Percentiles rank a stretch among this genome's conserved stretches.
These are phyloP conservation scores for Periparus ater DNA, from an alignment of 2,797 vertebrate species.

Conservation along the genomic window DNA sequence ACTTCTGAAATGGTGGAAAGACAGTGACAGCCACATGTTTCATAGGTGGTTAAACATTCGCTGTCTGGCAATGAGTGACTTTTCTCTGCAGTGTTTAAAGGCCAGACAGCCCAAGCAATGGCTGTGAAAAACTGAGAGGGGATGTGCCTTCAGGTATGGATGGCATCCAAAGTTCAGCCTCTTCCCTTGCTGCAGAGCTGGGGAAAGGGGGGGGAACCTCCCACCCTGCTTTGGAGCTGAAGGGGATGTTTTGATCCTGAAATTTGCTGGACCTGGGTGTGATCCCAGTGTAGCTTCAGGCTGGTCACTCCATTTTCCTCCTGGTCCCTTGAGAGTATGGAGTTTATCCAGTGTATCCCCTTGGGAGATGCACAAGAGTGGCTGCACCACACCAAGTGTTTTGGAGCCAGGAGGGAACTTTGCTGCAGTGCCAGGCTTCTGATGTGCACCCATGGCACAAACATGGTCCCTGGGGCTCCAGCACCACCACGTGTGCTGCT, in stretches of 20 bases:
- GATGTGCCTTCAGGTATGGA: not conserved
- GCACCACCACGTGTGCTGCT: fast-evolving
- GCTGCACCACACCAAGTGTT: not conserved
- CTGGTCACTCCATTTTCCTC: not conserved
- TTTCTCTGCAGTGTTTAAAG: not conserved
- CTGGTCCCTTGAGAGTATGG: not conserved
- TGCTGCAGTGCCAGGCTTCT: not conserved
- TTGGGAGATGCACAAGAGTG: not conserved
- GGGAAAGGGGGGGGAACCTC: not conserved
- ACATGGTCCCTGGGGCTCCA: fast-evolving
- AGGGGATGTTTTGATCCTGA: not conserved
- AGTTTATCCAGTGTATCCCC: fast-evolving
- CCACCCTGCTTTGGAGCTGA: not conserved
- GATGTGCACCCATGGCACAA: fast-evolving
- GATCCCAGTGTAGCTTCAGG: not conserved
- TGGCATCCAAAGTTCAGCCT: not conserved
- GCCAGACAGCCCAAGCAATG: not conserved
- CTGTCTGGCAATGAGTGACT: not conserved
- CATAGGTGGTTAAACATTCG: not conserved
- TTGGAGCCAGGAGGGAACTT: not conserved
- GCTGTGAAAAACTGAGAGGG: not conserved
- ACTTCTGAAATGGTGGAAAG: not conserved
- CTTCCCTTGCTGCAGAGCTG: not conserved
- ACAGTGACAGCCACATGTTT: fast-evolving
- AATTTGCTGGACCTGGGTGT: not conserved